These are phyloP conservation scores for Blomia tropicalis DNA, from an alignment of 2,888 invertebrate species.

Conservation along the genomic window DNA sequence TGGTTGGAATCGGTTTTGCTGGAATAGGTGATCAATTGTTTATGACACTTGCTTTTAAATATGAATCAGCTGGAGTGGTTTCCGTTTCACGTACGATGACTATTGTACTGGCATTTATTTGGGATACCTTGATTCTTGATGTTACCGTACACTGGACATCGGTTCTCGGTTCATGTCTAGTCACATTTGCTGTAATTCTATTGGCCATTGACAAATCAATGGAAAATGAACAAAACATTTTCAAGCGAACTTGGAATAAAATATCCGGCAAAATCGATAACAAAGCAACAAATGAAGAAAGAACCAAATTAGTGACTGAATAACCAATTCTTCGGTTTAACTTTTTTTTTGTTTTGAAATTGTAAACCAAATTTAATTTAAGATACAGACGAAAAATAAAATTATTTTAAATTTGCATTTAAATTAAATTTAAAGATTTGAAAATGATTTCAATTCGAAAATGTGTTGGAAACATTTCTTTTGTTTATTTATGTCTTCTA, in stretches of 20 bases:
- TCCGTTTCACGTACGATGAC: constrained; percentile 75
- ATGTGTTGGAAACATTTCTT: too few species aligned
- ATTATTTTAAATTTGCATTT: too few species aligned
- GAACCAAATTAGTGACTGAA: too few species aligned
- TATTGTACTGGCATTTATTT: constrained; percentile 75
- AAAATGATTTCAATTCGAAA: too few species aligned
- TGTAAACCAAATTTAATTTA: too few species aligned
- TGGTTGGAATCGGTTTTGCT: constrained; percentile 16
- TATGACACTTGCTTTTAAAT: constrained; percentile 64
- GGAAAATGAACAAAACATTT: not conserved
- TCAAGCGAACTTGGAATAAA: not conserved
- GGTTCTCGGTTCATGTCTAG: constrained; percentile 19
- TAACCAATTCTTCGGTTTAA: not conserved
- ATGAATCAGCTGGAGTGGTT: constrained; percentile 79
- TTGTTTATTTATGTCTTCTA: too few species aligned
- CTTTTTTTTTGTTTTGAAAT: not conserved
- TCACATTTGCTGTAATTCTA: not conserved
- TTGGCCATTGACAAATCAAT: constrained; percentile 14
- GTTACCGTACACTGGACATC: constrained; percentile 18
- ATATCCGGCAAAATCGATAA: too few species aligned
- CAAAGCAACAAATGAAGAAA: not conserved
- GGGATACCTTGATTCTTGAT: constrained; percentile 44
- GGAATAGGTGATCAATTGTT: constrained; percentile 42
- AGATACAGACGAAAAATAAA: too few species aligned
- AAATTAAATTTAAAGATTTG: too few species aligned